phyloP scores from a whole-genome alignment of 2,888 invertebrate genomes.

The Timema podura region DNA sequence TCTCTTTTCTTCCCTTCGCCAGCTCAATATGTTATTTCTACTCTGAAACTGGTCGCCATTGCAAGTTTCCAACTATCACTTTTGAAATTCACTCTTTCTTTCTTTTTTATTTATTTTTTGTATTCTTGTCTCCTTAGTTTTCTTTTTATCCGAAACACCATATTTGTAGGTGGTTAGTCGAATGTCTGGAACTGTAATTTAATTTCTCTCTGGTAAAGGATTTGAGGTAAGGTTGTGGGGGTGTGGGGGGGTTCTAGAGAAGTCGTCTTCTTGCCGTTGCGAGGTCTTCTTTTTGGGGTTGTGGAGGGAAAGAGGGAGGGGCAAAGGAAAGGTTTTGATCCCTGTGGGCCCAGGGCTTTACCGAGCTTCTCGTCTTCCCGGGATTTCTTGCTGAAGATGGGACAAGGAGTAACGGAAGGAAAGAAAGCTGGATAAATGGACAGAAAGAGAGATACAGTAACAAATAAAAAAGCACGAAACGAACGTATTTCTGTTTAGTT shows the following conservation, averaged over 20 bases:
- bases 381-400: background rate
- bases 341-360: background rate
- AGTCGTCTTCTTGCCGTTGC: too few species aligned
- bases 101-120: background rate
- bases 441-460: constrained; percentile 18
- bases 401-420: background rate
- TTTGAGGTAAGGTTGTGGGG: background rate
- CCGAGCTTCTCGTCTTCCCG: background rate
- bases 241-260: too few species aligned
- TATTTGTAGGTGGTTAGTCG: constrained; percentile 15
- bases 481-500: constrained; percentile 26
- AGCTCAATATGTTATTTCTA: background rate
- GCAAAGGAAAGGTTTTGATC: constrained; percentile 9
- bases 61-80: constrained; percentile 11
- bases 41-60: background rate
- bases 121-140: background rate
- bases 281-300: too few species aligned
- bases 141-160: constrained; percentile 16
- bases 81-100: background rate
- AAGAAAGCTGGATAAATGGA: background rate
- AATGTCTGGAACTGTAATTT: constrained; percentile 17
- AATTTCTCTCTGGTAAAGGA: constrained; percentile 12
- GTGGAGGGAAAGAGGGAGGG: background rate
- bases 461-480: constrained; percentile 22
- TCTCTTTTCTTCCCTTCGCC: background rate